Evolutionary conservation across 2,113 vertebrate species (phyloP), one percentile per base, ranked within the genome.

Genomic region (Zosterops japonicus): DNA sequence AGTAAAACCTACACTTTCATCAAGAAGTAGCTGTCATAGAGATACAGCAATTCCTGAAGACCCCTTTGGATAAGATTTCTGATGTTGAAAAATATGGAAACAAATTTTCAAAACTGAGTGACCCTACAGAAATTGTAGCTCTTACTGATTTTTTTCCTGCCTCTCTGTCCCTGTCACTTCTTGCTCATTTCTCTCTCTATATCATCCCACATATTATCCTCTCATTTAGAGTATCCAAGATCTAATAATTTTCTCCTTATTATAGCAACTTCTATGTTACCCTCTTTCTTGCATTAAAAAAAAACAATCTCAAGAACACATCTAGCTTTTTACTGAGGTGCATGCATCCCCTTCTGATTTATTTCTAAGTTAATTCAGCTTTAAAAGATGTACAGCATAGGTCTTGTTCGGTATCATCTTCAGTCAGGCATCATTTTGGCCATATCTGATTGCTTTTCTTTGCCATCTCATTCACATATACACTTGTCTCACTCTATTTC

Each of bases 381-480:
- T 96, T 71, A 68, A 78, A 67, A 82, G 3, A 8, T 78, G 20
- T 53, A 44, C 8, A 71, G 9, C 10, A 2, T 39, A 64, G 29
- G 8, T 64, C 16, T 72, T 72, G 8, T 60, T 95, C n/a, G 69
- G 29, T 13, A 55, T 83, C 5, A 35, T 24, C 42, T 89, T 55
- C 56, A 78, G 21, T 21, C 77, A 82, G 74, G 39, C 29, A 24
- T 14, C 2, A 1, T 27, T 68, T 68, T 52, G n/a, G 17, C 44
- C 33, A n/a, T n/a, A 69, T 57, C 31, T 76, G 49, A 50, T 24
- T 44, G 28, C 19, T 87, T 88, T 85, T 85, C 39, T 68, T 82
- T 3, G 1, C 22, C 1, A 0, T 44, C 59, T 76, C 5, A 1
- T 63, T 75, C 41, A 42, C 8, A 14, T 47, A 12, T 17, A 47